Percentiles rank a stretch among this genome's conserved stretches.
phyloP scores from a whole-genome alignment of 2,888 invertebrate species.

The Hedychridium roseum region DNA sequence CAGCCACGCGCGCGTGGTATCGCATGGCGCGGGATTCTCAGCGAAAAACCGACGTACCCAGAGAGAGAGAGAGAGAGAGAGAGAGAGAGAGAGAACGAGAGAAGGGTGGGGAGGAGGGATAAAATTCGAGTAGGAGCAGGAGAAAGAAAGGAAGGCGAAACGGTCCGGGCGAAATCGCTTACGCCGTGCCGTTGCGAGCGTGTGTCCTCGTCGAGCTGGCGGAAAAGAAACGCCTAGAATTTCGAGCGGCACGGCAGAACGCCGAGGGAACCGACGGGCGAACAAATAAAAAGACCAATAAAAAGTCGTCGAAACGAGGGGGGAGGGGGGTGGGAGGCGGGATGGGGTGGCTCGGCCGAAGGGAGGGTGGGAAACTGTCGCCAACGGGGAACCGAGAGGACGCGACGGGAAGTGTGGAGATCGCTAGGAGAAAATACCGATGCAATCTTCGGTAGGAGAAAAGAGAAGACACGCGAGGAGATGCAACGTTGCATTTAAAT shows the following conservation, averaged over 20 bases:
- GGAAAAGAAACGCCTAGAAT: too few relatives aligned
- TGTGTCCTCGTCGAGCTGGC: constrained; percentile 7
- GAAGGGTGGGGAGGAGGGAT: constrained; percentile 15
- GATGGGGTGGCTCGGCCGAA: constrained; percentile 1
- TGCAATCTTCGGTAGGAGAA: too few relatives aligned
- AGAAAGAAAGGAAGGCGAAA: constrained; percentile 26
- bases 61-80: too few relatives aligned
- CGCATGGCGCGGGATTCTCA: constrained; percentile 34
- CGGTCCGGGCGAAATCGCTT: constrained; percentile 18
- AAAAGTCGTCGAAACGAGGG: constrained; percentile 12
- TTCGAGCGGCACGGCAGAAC: constrained; percentile 25
- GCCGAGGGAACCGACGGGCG: constrained; percentile 23
- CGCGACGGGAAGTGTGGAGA: too few relatives aligned
- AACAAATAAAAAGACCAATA: not conserved
- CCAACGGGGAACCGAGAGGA: too few relatives aligned
- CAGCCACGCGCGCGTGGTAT: constrained; percentile 45
- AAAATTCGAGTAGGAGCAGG: constrained; percentile 14
- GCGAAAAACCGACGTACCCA: constrained; percentile 23
- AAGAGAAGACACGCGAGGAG: too few relatives aligned
- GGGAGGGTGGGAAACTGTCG: constrained; percentile 15
- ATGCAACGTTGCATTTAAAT: too few relatives aligned
- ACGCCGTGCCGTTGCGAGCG: constrained; percentile 9
- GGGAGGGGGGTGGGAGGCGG: not conserved
- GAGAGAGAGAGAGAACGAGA: too few relatives aligned
- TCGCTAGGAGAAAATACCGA: too few relatives aligned